These are phyloP conservation scores for Lichenostomus cassidix DNA, from an alignment of 2,113 vertebrate species.

Conservation along the genomic window DNA sequence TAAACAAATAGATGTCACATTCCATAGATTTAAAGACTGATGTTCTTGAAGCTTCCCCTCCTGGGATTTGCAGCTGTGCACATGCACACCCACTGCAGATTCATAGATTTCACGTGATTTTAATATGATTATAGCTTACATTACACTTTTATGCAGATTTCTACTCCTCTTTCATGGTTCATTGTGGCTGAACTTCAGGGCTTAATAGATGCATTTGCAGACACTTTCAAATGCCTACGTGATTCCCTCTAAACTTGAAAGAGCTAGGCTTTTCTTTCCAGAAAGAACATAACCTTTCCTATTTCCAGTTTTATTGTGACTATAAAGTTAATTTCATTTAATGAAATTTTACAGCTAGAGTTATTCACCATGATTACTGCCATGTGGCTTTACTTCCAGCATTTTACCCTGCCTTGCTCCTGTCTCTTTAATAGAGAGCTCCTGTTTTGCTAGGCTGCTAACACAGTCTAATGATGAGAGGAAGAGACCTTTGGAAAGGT, in stretches of 20 bases:
- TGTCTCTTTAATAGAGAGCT: not conserved
- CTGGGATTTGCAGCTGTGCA: not conserved
- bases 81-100: not conserved
- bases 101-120: not conserved
- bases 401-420: constrained; percentile 1
- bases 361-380: constrained; percentile 39
- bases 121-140: not conserved
- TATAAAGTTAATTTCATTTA: constrained; percentile 63
- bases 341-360: constrained; percentile 49
- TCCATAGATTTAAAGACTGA: not conserved
- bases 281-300: constrained; percentile 50
- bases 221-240: not conserved
- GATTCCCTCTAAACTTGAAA: not conserved
- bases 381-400: constrained; percentile 10
- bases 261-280: not conserved
- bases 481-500: not conserved
- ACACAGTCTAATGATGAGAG: not conserved
- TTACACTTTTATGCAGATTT: not conserved
- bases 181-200: constrained; percentile 11
- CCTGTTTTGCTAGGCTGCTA: not conserved
- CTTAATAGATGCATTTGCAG: constrained; percentile 8
- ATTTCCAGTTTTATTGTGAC: constrained; percentile 42
- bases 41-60: not conserved
- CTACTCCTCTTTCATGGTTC: constrained; percentile 19
- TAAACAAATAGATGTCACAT: not conserved